These are phyloP conservation scores for Heliconius himera DNA, from an alignment of 1,140 invertebrate species.

Conservation along the genomic window DNA sequence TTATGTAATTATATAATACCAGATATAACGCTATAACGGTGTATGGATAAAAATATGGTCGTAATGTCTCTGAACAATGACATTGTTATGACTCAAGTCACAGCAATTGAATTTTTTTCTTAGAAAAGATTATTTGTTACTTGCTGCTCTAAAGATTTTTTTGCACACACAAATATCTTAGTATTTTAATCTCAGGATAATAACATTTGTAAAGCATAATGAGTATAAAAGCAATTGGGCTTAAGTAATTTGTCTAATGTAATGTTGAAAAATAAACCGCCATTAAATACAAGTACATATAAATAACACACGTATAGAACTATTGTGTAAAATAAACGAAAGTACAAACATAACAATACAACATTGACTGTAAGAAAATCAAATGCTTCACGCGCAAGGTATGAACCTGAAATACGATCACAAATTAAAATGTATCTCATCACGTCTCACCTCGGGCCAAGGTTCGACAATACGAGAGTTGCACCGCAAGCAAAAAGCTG, in stretches of 20 bases:
- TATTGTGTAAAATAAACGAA: neutral
- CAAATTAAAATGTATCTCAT: constrained; percentile 46
- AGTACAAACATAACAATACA: neutral
- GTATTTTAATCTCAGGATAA: too few species aligned
- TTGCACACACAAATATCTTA: neutral
- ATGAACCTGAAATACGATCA: neutral
- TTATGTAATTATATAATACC: too few species aligned
- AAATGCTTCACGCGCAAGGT: neutral
- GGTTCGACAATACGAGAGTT: constrained; percentile 49
- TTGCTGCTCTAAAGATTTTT: neutral
- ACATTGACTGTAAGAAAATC: neutral
- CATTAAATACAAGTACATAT: too few species aligned
- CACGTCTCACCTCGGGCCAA: constrained; percentile 56
- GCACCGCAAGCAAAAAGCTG: constrained; percentile 59
- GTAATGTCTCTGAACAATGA: constrained; percentile 14
- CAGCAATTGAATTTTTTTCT: constrained; percentile 9
- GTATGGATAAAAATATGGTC: neutral
- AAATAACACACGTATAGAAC: too few species aligned
- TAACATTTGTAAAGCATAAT: too few species aligned
- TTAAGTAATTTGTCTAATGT: too few species aligned
- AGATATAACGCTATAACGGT: neutral
- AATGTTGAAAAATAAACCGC: too few species aligned
- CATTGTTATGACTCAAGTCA: constrained; percentile 19
- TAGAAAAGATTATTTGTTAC: too few species aligned
- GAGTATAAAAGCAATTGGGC: too few species aligned